These are phyloP conservation scores for Agrochola macilenta DNA, from an alignment of 2,888 invertebrate species.

Conservation along the genomic window DNA sequence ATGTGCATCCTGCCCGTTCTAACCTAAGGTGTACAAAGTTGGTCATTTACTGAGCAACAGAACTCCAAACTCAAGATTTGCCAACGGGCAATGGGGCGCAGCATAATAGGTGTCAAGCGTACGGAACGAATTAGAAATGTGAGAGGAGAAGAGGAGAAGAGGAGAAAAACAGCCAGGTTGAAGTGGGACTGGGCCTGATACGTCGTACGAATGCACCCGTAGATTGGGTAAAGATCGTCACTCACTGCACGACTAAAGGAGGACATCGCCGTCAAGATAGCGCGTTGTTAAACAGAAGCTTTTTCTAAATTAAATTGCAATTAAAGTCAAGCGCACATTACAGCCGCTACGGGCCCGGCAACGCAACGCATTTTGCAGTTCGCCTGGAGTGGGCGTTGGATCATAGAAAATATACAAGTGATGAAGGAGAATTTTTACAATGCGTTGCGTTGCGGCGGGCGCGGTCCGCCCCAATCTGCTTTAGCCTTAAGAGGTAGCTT, in stretches of 20 bases:
- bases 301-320: background rate
- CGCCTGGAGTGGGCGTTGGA: background rate
- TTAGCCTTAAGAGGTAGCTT: constrained; percentile 68
- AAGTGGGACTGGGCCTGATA: background rate
- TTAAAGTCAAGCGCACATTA: background rate
- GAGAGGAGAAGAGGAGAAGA: too few species aligned
- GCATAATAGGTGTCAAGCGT: too few species aligned
- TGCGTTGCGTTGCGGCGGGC: background rate
- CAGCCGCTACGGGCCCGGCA: background rate
- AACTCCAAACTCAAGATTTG: too few species aligned
- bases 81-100: too few species aligned
- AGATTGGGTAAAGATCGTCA: background rate
- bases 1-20: too few species aligned
- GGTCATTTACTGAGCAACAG: too few species aligned
- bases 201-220: background rate
- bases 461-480: background rate
- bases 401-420: background rate
- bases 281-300: too few species aligned
- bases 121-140: too few species aligned
- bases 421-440: background rate
- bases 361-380: background rate
- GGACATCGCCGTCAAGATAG: too few species aligned
- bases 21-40: too few species aligned
- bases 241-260: background rate
- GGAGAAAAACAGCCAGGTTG: background rate